Percentiles rank a stretch among this genome's conserved stretches.
Evolutionary conservation across 2,113 vertebrate species (phyloP).

Genomic region (Seriola dumerili): DNA sequence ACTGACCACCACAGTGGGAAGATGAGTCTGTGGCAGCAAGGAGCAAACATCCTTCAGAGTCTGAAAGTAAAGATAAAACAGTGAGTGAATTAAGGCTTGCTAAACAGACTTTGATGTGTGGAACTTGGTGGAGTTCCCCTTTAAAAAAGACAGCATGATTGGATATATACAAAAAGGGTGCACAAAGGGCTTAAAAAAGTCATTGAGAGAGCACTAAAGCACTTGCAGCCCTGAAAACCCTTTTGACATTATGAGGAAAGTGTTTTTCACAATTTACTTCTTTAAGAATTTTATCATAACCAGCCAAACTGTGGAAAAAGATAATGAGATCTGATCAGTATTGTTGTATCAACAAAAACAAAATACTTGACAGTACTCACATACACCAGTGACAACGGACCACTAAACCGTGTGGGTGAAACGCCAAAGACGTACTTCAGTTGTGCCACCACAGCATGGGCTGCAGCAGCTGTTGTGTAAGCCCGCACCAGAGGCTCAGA

Average conservation of each 20-base stretch:
- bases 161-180: neutral
- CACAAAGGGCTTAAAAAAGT: neutral
- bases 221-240: no score
- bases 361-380: conserved; percentile 84
- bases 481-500: conserved; percentile 94
- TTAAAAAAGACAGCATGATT: no score
- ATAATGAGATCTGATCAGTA: neutral
- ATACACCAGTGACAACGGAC: conserved; percentile 88
- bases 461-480: conserved; percentile 92
- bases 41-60: conserved; percentile 88
- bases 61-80: conserved; percentile 75
- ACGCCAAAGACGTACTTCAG: conserved; percentile 93
- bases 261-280: neutral
- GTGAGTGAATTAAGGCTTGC: neutral
- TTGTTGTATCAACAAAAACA: conserved; percentile 7
- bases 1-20: conserved; percentile 88
- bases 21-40: conserved; percentile 86
- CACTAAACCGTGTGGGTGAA: conserved; percentile 78
- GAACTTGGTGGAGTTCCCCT: neutral
- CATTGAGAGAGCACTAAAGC: no score
- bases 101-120: no score
- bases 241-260: no score
- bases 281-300: neutral
- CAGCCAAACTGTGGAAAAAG: neutral
- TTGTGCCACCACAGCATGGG: conserved; percentile 92